Percentiles rank a stretch among this genome's conserved stretches.
Evolutionary conservation across 2,888 invertebrate species (phyloP).

Genomic region (Meandrusa payeni): DNA sequence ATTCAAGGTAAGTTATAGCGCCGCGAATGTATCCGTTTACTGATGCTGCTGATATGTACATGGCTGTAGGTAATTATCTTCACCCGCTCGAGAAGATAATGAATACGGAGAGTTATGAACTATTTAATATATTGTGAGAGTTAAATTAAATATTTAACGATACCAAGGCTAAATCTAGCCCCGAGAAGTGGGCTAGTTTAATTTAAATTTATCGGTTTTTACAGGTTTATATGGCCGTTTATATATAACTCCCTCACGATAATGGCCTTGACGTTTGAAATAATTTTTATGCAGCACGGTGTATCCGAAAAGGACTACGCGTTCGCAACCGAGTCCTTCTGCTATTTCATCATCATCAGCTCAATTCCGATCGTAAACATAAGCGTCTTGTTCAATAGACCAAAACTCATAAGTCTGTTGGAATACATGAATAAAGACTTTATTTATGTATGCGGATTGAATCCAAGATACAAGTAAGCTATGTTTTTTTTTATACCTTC

Average conservation of each 20-base stretch:
- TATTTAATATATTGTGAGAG: no score
- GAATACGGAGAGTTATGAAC: no score
- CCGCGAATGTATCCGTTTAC: no score
- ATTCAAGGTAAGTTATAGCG: no score
- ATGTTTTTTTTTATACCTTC: background rate
- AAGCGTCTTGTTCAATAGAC: conserved; percentile 37
- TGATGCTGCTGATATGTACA: no score
- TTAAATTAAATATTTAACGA: no score
- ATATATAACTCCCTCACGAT: conserved; percentile 33
- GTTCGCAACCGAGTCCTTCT: conserved; percentile 54
- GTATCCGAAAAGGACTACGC: conserved; percentile 41
- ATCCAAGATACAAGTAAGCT: conserved; percentile 39
- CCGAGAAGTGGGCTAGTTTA: no score
- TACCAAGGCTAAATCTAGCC: no score
- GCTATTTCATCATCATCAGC: conserved; percentile 47
- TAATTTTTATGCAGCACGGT: conserved; percentile 40
- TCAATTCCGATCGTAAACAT: conserved; percentile 39
- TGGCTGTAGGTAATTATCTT: no score
- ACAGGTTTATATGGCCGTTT: conserved; percentile 45
- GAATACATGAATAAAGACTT: conserved; percentile 51
- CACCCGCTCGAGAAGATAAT: no score
- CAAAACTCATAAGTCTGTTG: conserved; percentile 38
- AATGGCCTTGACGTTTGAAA: conserved; percentile 35
- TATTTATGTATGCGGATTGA: conserved; percentile 41
- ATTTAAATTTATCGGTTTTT: no score